A percentile compares a stretch with the other conserved stretches of the same genome.
Evolutionary conservation across 2,888 invertebrate species (phyloP).

Genomic region (Diplazon laetatorius): DNA sequence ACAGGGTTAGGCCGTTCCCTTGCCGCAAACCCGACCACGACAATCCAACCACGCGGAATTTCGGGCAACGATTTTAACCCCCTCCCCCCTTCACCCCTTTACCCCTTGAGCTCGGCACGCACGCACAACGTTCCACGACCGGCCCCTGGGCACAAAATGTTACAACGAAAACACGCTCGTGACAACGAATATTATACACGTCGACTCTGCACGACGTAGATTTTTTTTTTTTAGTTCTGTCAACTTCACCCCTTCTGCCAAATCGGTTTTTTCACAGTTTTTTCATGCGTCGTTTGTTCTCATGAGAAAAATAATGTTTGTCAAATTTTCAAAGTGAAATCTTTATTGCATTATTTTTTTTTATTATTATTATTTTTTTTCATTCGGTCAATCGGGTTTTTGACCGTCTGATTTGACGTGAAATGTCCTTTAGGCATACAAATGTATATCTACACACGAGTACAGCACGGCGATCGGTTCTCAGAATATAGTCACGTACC

Average conservation of each 20-base stretch:
- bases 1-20: conserved; percentile 54
- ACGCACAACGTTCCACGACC: conserved; percentile 15
- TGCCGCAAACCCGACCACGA: conserved; percentile 58
- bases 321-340: not conserved
- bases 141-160: not conserved
- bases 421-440: conserved; percentile 37
- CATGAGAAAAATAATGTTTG: too few relatives aligned
- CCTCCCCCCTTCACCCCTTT: too few relatives aligned
- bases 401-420: too few relatives aligned
- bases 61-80: conserved; percentile 58
- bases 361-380: too few relatives aligned
- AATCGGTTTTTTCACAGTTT: too few relatives aligned
- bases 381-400: too few relatives aligned
- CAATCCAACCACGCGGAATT: conserved; percentile 59
- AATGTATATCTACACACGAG: not conserved
- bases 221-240: conserved; percentile 1
- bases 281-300: too few relatives aligned
- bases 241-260: not conserved
- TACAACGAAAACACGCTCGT: conserved; percentile 15
- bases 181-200: not conserved
- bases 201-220: conserved; percentile 9
- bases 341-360: too few relatives aligned
- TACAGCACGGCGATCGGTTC: conserved; percentile 16
- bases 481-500: conserved; percentile 41
- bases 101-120: conserved; percentile 17